Evolutionary conservation across 1,140 invertebrate species (phyloP), one percentile per base, ranked within the genome.

Genomic region (Aphidius gifuensis): DNA sequence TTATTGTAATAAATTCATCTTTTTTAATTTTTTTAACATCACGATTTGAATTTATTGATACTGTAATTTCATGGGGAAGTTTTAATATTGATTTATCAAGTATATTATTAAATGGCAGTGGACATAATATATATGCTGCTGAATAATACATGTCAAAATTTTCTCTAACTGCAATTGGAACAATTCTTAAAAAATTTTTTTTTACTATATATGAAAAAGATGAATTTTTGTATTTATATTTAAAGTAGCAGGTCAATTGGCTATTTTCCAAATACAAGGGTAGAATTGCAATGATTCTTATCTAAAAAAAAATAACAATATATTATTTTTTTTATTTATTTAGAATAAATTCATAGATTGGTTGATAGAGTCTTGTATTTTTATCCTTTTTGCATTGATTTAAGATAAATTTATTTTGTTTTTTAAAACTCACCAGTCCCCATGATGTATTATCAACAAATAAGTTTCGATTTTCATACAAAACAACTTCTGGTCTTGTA

Each of bases 131-230:
- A 57, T 64, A 66, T 40, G 65, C 65, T 0, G 69, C 69, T 38
- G 60, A 64, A 32, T 70, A 66, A 3, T 39, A 39, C 67, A 68
- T 70, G 0, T 55, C 62, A 48, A 70, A 70, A 64, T 67, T 68
- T 49, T 70, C 69, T 4, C 21, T 23, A n/a, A 59, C 48, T 5
- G 67, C 67, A 23, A 65, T 57, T 46, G 64, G 57, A 40, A 47
- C 53, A 8, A 59, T 57, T 32, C 51, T 53, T 5, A 67, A 60
- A 21, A 60, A 61, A 49, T 51, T 11, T n/a, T 50, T 63, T 23
- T 55, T 55, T 23, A 63, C 3, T 5, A 59, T 46, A 7, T 40
- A 11, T 21, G 39, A 3, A 2, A 46, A 9, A 3, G 9, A 3
- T 46, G 50, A 46, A 8, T 51, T 38, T 7, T 16, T 21, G 42